Conservation (phyloP, 2,888 invertebrate genomes). For the Augochlorella aurata region DNA sequence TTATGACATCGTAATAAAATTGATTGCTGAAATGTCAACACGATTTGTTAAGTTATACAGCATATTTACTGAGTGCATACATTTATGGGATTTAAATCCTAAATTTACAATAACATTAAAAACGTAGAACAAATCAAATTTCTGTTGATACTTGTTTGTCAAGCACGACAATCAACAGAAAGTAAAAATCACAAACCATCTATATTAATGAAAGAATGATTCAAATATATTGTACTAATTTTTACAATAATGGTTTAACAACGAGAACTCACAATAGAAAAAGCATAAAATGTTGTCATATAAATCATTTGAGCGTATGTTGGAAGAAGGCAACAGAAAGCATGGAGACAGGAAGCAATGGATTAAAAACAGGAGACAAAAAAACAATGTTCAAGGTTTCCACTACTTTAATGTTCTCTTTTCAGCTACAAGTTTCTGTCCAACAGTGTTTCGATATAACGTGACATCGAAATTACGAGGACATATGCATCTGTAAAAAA, state of each 20-base stretch:
- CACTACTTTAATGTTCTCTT: constrained; percentile 45
- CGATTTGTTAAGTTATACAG: background rate
- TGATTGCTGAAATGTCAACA: constrained; percentile 47
- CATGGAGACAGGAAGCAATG: constrained; percentile 17
- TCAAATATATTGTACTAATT: background rate
- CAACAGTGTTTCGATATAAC: background rate
- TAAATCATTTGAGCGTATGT: constrained; percentile 19
- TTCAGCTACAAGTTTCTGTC: constrained; percentile 25
- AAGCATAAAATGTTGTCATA: constrained; percentile 1
- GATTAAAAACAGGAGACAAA: constrained; percentile 29
- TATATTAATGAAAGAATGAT: background rate
- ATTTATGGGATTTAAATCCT: background rate
- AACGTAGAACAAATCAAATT: background rate
- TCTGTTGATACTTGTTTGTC: background rate
- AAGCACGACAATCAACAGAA: background rate
- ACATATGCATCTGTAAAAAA: background rate
- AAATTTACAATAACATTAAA: background rate
- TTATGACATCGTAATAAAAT: constrained; percentile 59
- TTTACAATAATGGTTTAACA: background rate
- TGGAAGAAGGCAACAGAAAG: constrained; percentile 6
- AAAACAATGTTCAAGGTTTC: constrained; percentile 50
- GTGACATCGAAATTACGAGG: background rate
- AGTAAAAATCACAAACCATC: background rate
- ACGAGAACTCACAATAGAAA: background rate
- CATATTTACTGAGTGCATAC: background rate